Conservation (phyloP, 2,797 vertebrate genomes). For the Sebastes steindachneri region DNA sequence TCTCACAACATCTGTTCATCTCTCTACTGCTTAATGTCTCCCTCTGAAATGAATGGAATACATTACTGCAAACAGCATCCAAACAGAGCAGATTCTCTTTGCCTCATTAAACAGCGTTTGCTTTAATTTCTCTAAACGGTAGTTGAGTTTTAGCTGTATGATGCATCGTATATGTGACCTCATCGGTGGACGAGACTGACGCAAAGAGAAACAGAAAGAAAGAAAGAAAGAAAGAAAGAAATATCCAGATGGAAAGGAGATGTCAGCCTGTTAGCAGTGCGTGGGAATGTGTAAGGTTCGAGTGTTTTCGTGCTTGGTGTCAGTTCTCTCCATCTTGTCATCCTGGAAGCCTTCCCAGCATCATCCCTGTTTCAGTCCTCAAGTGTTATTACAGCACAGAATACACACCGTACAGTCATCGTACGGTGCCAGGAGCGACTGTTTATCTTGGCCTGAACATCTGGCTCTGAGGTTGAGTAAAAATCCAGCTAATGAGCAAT, state of each 20-base stretch:
- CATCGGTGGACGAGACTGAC: background rate
- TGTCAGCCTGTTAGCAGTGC: constrained; percentile 12
- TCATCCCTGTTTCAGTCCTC: constrained; percentile 7
- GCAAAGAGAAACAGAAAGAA: background rate
- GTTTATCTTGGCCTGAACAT: constrained; percentile 48
- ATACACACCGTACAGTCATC: background rate
- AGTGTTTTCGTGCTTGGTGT: constrained; percentile 20
- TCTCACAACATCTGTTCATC: constrained; percentile 9
- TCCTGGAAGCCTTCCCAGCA: constrained; percentile 32
- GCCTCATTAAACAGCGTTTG: background rate
- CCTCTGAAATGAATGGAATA: background rate
- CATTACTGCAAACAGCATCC: background rate
- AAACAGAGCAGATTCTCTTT: background rate
- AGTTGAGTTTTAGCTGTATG: background rate
- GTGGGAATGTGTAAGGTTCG: constrained; percentile 46
- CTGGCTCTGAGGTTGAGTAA: constrained; percentile 24
- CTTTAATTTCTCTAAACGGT: background rate
- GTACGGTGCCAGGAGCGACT: constrained; percentile 1
- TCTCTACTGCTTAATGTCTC: background rate
- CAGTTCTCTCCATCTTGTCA: constrained; percentile 46
- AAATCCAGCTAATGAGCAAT: constrained; percentile 16
- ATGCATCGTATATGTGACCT: background rate
- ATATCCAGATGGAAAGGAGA: constrained; percentile 37
- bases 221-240: constrained; percentile 8
- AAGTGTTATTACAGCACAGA: constrained; percentile 17